These are phyloP conservation scores for Sinocyclocheilus anshuiensis DNA, from an alignment of 2,113 vertebrate genomes.

Conservation along the genomic window DNA sequence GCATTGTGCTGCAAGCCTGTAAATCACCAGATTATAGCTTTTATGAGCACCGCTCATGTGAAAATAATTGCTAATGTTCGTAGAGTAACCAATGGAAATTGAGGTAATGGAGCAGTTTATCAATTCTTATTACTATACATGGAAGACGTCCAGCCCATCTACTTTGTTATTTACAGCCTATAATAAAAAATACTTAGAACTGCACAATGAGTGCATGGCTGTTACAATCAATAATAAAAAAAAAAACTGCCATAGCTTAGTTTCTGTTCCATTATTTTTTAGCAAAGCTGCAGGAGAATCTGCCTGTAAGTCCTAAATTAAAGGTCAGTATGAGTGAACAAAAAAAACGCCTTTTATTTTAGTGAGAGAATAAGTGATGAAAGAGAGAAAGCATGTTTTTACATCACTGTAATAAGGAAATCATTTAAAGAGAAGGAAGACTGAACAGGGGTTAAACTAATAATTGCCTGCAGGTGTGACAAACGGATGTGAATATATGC, in stretches of 20 bases:
- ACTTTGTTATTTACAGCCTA: slow-evolving; percentile 72
- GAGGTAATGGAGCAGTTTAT: slow-evolving; percentile 82
- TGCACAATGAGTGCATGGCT: slow-evolving; percentile 64
- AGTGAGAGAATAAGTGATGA: neutral
- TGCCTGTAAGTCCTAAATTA: slow-evolving; percentile 39
- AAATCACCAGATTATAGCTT: slow-evolving; percentile 81
- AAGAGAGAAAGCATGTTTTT: neutral
- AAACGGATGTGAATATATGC: neutral
- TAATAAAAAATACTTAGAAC: slow-evolving; percentile 74
- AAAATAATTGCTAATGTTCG: slow-evolving; percentile 84
- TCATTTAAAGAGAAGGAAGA: slow-evolving; percentile 44
- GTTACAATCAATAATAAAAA: slow-evolving; percentile 73
- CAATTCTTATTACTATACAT: slow-evolving; percentile 80
- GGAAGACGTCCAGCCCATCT: slow-evolving; percentile 78
- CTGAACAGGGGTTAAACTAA: slow-evolving; percentile 46
- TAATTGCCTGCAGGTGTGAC: slow-evolving; percentile 26
- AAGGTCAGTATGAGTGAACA: slow-evolving; percentile 34
- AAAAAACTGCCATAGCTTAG: slow-evolving; percentile 51
- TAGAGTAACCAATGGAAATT: slow-evolving; percentile 80
- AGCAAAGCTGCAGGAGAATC: slow-evolving; percentile 30
- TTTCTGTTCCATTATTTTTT: slow-evolving; percentile 54
- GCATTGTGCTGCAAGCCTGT: slow-evolving; percentile 62
- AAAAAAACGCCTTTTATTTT: neutral
- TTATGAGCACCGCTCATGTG: slow-evolving; percentile 76
- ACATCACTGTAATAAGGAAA: slow-evolving; percentile 50